Conservation (phyloP, 2,113 vertebrate genomes). For the Ginglymostoma cirratum region DNA sequence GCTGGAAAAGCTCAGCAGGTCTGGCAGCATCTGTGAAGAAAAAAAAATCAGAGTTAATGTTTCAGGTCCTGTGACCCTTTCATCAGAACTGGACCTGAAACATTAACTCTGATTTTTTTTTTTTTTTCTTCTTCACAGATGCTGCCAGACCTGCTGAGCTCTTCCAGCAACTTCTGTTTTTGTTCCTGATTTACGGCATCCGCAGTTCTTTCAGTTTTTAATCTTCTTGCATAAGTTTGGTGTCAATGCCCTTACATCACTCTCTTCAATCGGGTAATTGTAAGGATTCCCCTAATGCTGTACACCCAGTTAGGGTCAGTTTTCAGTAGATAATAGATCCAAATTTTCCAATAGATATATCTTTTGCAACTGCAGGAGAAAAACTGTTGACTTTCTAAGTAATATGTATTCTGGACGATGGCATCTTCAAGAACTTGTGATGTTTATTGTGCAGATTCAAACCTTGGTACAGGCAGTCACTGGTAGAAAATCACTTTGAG, state of each 20-base stretch:
- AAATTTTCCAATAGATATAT: neutral
- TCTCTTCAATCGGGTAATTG: neutral
- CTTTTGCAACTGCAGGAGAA: neutral
- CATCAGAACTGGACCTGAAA: too few relatives aligned
- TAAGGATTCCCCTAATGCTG: neutral
- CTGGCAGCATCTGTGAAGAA: too few relatives aligned
- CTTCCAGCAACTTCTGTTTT: too few relatives aligned
- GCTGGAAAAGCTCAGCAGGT: too few relatives aligned
- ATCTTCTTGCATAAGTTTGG: neutral
- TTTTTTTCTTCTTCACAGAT: too few relatives aligned
- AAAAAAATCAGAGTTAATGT: too few relatives aligned
- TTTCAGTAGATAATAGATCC: neutral
- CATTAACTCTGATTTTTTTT: too few relatives aligned
- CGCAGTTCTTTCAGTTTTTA: too few relatives aligned
- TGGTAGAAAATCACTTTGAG: neutral
- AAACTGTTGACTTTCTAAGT: neutral
- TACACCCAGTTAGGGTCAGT: neutral
- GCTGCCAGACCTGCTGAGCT: too few relatives aligned
- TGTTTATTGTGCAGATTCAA: neutral
- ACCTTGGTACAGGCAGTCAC: neutral
- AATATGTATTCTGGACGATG: neutral
- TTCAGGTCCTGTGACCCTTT: too few relatives aligned
- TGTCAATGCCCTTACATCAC: neutral
- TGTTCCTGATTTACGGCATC: too few relatives aligned
- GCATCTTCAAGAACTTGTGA: neutral